These are phyloP conservation scores for Leucosticte australis DNA, from an alignment of 2,113 vertebrate species.

Conservation along the genomic window DNA sequence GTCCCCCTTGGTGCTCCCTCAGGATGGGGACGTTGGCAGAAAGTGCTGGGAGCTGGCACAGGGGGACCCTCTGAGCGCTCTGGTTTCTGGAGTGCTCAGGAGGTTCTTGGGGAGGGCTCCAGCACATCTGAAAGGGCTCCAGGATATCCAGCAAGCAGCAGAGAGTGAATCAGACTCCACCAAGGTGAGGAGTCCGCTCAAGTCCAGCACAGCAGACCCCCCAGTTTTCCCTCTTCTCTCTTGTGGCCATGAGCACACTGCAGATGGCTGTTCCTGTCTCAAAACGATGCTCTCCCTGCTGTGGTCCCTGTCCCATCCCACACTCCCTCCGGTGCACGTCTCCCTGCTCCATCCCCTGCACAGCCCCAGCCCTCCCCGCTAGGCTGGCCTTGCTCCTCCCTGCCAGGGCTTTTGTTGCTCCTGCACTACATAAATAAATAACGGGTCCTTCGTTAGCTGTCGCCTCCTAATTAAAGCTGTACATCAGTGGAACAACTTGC, in stretches of 20 bases:
- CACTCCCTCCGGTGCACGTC: background rate
- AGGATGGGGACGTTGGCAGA: accelerated
- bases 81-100: conserved; percentile 47
- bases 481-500: conserved; percentile 62
- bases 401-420: background rate
- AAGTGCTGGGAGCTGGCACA: background rate
- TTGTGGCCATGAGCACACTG: accelerated
- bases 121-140: background rate
- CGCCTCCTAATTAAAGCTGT: conserved; percentile 69
- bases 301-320: background rate
- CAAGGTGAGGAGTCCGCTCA: background rate
- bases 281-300: background rate
- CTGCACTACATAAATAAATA: conserved; percentile 35
- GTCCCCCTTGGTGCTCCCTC: background rate
- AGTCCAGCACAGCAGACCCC: background rate
- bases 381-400: background rate
- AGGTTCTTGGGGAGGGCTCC: conserved; percentile 8
- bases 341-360: background rate
- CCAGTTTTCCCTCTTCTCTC: background rate
- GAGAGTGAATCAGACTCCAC: conserved; percentile 24
- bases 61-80: background rate
- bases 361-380: background rate
- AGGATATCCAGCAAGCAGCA: background rate
- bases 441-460: conserved; percentile 49
- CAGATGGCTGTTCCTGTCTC: background rate